Percentiles rank a stretch among this genome's conserved stretches.
Conservation (phyloP, 2,797 vertebrate genomes). For the Poliocrania exsul region DNA sequence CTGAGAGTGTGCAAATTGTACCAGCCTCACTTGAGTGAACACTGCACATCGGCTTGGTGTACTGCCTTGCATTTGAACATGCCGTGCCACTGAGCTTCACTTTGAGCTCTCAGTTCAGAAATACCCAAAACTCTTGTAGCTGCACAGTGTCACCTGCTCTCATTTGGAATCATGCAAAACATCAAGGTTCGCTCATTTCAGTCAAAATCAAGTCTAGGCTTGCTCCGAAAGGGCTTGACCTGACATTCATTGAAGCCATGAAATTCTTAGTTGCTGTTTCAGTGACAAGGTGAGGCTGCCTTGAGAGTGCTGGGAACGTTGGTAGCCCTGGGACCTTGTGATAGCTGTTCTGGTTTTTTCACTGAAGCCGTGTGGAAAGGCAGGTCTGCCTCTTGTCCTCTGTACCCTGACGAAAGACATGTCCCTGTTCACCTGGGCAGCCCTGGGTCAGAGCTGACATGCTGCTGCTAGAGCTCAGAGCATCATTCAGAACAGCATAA, state of each 20-base stretch:
- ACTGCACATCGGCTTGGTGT: background rate
- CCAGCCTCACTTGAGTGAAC: background rate
- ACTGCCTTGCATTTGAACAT: background rate
- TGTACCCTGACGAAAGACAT: background rate
- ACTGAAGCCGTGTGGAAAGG: background rate
- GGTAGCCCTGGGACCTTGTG: background rate
- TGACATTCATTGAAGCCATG: background rate
- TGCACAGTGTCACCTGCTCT: background rate
- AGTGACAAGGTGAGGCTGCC: background rate
- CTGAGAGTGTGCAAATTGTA: background rate
- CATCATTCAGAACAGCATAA: background rate
- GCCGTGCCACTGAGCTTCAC: background rate
- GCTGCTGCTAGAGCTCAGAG: background rate
- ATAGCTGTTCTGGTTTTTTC: background rate
- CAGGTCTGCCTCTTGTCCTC: background rate
- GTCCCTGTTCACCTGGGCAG: background rate
- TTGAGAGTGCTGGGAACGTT: background rate
- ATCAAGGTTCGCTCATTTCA: background rate
- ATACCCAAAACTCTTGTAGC: background rate
- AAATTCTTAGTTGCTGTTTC: background rate
- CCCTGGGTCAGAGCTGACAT: background rate
- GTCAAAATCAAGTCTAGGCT: conserved; percentile 17
- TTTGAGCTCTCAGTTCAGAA: background rate
- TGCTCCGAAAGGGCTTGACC: conserved; percentile 26
- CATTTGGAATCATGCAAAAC: conserved; percentile 15